Evolutionary conservation across 1,140 invertebrate species (phyloP), one percentile per base, ranked within the genome.

Genomic region (Megalonaias nervosa): DNA sequence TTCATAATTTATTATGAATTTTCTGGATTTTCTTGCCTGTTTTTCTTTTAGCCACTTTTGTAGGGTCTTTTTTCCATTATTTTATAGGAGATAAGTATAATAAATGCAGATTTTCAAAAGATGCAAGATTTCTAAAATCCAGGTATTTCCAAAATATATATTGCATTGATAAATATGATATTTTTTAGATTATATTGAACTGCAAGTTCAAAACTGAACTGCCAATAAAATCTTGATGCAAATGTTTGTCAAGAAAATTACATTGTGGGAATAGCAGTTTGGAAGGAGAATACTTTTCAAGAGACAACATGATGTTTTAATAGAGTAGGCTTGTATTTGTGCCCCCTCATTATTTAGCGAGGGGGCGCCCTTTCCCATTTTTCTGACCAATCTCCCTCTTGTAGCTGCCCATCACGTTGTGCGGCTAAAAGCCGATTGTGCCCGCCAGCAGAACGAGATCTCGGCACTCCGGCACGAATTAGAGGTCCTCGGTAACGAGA

Each of bases 391-490:
- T 84, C 80, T 81, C 81, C 80, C 66, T 85, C 77, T 85, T 88
- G 81, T 82, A 90, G 91, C 88, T 71, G 97, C 96, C 2, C 97
- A 98, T 85, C 97, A 98, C 89, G 97, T 98, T 81, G 94, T 95
- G 81, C 95, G 97, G 84, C 91, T 98, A 79, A 94, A 95, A 84
- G 90, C 93, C 26, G 97, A 98, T 89, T 92, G 96, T 82, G 94
- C 94, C 88, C 94, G 95, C 83, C 93, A 97, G 48, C 95, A 96
- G 84, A 95, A 97, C 77, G 96, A 98, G 91, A 96, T 96, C 92
- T 95, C 96, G 83, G 94, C 92, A 81, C 91, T 98, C 80, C 81
- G 75, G 26, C 73, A 85, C 84, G 83, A 98, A 91, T 96, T 98
- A 69, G 96, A 98, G 89, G 93, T 93, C 77, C 93, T 98, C 64